Evolutionary conservation across 2,113 vertebrate species (phyloP).

Genomic region (Oreochromis niloticus): DNA sequence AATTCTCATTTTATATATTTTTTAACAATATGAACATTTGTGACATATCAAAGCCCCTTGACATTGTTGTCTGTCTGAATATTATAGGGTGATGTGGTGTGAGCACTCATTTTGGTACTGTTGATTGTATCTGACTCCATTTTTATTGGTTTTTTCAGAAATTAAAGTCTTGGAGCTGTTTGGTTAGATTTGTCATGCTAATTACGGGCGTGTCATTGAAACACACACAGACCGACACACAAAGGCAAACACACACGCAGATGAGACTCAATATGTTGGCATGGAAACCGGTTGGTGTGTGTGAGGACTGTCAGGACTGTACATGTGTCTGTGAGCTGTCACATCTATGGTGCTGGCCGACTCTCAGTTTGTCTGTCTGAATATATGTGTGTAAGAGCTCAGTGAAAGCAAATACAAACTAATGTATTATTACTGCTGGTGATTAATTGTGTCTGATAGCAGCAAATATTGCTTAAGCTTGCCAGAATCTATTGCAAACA

Average conservation of each 20-base stretch:
- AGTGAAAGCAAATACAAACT: background rate
- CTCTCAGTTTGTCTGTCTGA: background rate
- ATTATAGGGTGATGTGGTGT: background rate
- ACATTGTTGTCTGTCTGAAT: background rate
- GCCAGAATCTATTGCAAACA: background rate
- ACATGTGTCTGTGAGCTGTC: background rate
- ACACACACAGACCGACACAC: background rate
- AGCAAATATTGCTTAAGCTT: background rate
- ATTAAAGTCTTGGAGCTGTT: background rate
- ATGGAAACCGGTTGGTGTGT: constrained; percentile 6
- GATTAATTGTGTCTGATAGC: background rate
- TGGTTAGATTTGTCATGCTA: background rate
- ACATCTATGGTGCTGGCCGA: background rate
- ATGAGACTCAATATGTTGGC: constrained; percentile 9
- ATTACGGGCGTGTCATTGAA: background rate
- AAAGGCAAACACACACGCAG: background rate
- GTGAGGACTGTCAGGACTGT: background rate
- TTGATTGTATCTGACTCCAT: background rate
- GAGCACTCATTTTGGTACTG: background rate
- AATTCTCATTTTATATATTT: background rate
- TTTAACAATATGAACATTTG: background rate
- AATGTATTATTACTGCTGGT: background rate
- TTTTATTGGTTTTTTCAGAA: background rate
- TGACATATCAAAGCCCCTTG: background rate
- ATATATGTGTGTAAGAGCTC: background rate